Evolutionary conservation across 2,113 vertebrate genomes (phyloP).

Genomic region (Pelodiscus sinensis): DNA sequence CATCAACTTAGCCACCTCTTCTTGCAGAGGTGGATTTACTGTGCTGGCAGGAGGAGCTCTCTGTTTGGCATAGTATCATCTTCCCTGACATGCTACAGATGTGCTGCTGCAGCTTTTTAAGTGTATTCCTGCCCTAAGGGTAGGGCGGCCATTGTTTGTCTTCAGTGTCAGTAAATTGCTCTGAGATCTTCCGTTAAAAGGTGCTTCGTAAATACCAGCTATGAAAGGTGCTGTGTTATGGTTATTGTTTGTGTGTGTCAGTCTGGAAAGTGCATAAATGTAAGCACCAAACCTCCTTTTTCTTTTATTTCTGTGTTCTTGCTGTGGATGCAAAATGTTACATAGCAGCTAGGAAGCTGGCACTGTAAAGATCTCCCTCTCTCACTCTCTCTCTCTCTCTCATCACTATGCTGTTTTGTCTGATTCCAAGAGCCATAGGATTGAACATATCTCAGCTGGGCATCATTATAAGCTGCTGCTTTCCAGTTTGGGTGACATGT

Average conservation of each 20-base stretch:
- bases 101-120: neutral
- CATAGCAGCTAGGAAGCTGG: neutral
- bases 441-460: slow-evolving; percentile 35
- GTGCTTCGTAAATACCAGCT: neutral
- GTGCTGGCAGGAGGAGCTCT: neutral
- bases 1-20: neutral
- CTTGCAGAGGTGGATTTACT: neutral
- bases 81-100: neutral
- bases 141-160: neutral
- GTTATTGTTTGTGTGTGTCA: neutral
- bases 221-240: neutral
- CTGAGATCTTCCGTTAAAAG: neutral
- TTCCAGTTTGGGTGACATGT: slow-evolving; percentile 1
- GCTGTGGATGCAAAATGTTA: neutral
- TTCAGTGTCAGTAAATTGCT: neutral
- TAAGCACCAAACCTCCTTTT: accelerated
- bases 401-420: neutral
- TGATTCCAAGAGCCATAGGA: neutral
- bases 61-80: neutral
- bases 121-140: neutral
- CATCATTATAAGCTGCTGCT: slow-evolving; percentile 7
- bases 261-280: neutral
- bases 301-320: neutral
- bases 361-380: neutral
- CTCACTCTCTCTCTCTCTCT: neutral